These are phyloP conservation scores for Lepidurus arcticus DNA, from an alignment of 1,140 invertebrate genomes.

Conservation along the genomic window DNA sequence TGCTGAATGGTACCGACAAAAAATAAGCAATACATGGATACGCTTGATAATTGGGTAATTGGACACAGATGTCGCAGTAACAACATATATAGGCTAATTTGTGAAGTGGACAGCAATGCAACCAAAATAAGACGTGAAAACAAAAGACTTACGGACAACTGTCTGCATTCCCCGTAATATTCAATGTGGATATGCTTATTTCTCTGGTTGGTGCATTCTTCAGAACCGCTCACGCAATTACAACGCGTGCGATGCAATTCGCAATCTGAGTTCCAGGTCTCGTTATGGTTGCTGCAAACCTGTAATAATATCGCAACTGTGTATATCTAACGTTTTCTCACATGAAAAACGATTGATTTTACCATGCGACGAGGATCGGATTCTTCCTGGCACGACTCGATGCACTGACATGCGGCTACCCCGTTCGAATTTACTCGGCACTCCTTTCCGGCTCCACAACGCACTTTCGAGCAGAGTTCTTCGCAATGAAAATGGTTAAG, in stretches of 20 bases:
- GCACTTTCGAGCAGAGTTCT: slow-evolving; percentile 78
- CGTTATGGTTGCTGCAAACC: slow-evolving; percentile 89
- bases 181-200: slow-evolving; percentile 87
- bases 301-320: slow-evolving; percentile 40
- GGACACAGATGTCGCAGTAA: neutral
- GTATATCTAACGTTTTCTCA: neutral
- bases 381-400: slow-evolving; percentile 72
- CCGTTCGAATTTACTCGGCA: slow-evolving; percentile 67
- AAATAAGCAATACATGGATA: too few species aligned
- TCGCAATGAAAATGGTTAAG: slow-evolving; percentile 29
- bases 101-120: neutral
- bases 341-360: slow-evolving; percentile 28
- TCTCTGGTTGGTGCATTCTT: slow-evolving; percentile 64
- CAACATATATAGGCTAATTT: too few species aligned
- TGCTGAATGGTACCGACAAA: neutral
- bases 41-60: neutral
- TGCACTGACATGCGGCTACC: slow-evolving; percentile 76
- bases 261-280: slow-evolving; percentile 88
- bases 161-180: slow-evolving; percentile 78
- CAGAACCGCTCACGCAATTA: slow-evolving; percentile 67
- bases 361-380: slow-evolving; percentile 67
- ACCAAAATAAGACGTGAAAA: neutral
- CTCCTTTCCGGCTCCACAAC: slow-evolving; percentile 80
- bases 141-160: slow-evolving; percentile 59
- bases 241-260: slow-evolving; percentile 85